Evolutionary conservation across 1,140 invertebrate species (phyloP).

Genomic region (Hypothenemus hampei): DNA sequence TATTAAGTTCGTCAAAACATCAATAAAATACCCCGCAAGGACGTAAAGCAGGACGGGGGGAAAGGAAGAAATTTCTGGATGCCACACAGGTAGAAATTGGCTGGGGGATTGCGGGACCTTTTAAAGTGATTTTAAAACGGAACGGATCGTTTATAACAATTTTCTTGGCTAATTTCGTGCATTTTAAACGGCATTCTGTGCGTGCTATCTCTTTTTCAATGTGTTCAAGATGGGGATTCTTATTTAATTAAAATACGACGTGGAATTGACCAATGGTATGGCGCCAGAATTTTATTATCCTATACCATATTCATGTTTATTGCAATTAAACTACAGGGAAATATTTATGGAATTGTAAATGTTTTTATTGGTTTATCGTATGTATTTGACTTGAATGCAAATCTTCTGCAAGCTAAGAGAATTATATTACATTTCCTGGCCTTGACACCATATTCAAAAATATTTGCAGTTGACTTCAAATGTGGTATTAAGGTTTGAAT

Average conservation of each 20-base stretch:
- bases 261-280: neutral
- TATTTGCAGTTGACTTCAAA: no score
- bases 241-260: conserved; percentile 6
- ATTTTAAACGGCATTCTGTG: conserved; percentile 15
- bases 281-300: conserved; percentile 5
- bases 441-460: no score
- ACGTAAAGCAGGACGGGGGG: no score
- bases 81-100: conserved; percentile 18
- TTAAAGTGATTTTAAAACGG: conserved; percentile 21
- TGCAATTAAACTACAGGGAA: no score
- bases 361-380: no score
- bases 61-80: conserved; percentile 10
- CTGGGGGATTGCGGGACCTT: conserved; percentile 11
- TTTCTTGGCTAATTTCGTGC: conserved; percentile 16
- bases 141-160: conserved; percentile 15
- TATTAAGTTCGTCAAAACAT: conserved; percentile 21
- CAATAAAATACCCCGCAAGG: no score
- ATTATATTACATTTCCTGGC: no score
- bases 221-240: conserved; percentile 1
- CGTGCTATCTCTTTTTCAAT: conserved; percentile 13
- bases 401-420: no score
- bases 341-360: no score
- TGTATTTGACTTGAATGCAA: no score
- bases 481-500: no score
- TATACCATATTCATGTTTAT: no score